A percentile compares a stretch with the other conserved stretches of the same genome.
phyloP scores from a whole-genome alignment of 2,888 invertebrate species.

The Pristionchus maxplancki region DNA sequence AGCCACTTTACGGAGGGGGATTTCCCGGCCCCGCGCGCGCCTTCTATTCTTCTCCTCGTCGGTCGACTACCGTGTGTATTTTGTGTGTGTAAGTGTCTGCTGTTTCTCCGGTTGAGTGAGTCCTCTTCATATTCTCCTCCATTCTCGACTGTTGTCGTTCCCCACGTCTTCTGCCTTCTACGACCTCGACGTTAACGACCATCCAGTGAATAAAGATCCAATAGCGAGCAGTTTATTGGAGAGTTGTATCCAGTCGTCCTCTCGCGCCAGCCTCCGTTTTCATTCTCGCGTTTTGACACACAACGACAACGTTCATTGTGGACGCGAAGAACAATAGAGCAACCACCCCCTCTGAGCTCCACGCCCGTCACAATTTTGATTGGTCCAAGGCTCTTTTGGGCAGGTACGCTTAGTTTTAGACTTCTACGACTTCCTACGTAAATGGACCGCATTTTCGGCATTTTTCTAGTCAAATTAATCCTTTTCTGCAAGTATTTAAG shows the following conservation, averaged over 20 bases:
- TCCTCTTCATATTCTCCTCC: not conserved
- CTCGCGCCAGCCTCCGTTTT: not conserved
- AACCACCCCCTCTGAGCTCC: not conserved
- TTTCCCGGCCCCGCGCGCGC: not conserved
- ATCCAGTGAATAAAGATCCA: not conserved
- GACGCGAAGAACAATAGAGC: slow-evolving; percentile 16
- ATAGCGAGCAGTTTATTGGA: not conserved
- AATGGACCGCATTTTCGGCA: no score
- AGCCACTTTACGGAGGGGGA: slow-evolving; percentile 17
- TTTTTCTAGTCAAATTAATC: no score
- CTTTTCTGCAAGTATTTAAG: not conserved
- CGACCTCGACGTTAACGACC: slow-evolving; percentile 13
- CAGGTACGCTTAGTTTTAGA: no score
- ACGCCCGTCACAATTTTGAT: not conserved
- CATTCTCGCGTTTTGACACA: slow-evolving; percentile 23
- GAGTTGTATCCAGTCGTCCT: not conserved
- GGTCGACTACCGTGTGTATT: not conserved
- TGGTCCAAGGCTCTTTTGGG: not conserved
- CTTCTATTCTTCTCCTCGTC: not conserved
- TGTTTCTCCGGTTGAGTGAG: slow-evolving; percentile 27
- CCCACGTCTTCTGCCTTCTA: not conserved
- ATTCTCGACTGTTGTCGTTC: not conserved
- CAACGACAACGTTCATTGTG: slow-evolving; percentile 1
- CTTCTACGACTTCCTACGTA: no score
- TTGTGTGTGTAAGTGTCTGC: not conserved